Percentiles rank a stretch among this genome's conserved stretches.
phyloP scores from a whole-genome alignment of 2,797 vertebrate species.

The Galago senegalensis region DNA sequence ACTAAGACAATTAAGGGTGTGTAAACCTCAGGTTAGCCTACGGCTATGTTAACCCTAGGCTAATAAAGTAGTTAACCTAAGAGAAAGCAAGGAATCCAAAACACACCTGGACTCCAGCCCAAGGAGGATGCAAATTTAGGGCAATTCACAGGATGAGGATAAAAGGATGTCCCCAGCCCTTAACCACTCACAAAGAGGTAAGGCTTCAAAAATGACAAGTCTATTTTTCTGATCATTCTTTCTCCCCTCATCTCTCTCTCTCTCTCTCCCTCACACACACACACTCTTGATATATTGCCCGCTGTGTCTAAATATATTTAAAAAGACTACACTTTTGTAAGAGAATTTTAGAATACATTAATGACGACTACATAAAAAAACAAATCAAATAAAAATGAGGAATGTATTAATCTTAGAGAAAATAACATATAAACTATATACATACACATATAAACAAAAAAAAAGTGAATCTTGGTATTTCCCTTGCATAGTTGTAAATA shows the following conservation, averaged over 20 bases:
- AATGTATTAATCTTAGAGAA: neutral
- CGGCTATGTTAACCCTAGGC: too few species aligned
- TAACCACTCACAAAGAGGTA: neutral
- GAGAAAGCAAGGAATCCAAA: neutral
- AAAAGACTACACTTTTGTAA: neutral
- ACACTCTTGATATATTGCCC: neutral
- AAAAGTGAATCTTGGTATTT: neutral
- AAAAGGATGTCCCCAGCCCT: neutral
- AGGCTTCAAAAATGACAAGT: neutral
- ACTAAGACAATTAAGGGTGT: neutral
- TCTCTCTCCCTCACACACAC: neutral
- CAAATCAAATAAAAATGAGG: neutral
- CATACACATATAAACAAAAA: neutral
- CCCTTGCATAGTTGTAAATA: neutral
- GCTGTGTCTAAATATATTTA: neutral
- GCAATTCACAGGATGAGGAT: neutral
- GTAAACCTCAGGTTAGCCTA: neutral
- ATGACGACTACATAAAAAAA: neutral
- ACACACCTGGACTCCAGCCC: neutral
- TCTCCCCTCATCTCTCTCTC: neutral
- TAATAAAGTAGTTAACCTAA: neutral
- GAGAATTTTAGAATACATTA: neutral
- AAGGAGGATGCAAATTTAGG: neutral
- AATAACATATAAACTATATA: neutral
- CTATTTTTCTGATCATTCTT: neutral